phyloP scores from a whole-genome alignment of 2,797 vertebrate species.

The Rhodeus uyekii region DNA sequence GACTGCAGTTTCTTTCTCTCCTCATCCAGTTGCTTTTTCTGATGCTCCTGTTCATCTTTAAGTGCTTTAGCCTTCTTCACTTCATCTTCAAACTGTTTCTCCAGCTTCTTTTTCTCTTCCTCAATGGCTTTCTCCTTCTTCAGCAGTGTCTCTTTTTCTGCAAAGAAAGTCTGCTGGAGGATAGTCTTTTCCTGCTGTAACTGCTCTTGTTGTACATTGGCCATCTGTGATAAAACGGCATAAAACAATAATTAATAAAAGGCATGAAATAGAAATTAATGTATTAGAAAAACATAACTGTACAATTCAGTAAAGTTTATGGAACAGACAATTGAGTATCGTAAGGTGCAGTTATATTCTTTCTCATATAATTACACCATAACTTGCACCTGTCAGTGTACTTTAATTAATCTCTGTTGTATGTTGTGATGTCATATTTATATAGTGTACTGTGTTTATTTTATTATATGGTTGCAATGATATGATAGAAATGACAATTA shows the following conservation, averaged over 20 bases:
- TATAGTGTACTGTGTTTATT: neutral
- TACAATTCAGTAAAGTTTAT: neutral
- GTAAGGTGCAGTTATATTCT: neutral
- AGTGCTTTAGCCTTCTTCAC: constrained; percentile 86
- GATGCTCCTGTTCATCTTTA: constrained; percentile 84
- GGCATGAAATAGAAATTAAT: constrained; percentile 34
- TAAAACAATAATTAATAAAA: constrained; percentile 8
- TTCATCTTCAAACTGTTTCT: constrained; percentile 87
- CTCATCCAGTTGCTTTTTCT: constrained; percentile 84
- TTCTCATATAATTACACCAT: neutral
- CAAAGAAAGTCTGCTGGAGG: constrained; percentile 86
- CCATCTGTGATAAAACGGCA: constrained; percentile 77
- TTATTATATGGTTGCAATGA: neutral
- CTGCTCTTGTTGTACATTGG: constrained; percentile 85
- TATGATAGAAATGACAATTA: neutral
- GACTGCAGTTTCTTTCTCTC: constrained; percentile 86
- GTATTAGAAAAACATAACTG: neutral
- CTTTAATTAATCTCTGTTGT: neutral
- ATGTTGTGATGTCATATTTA: neutral
- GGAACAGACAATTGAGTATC: neutral
- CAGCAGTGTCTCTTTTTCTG: constrained; percentile 86
- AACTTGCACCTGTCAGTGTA: neutral
- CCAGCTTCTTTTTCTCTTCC: constrained; percentile 89
- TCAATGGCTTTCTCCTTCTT: constrained; percentile 89
- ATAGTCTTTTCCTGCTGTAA: constrained; percentile 86